Evolutionary conservation across 2,888 invertebrate species (phyloP).

Genomic region (Busseola fusca): DNA sequence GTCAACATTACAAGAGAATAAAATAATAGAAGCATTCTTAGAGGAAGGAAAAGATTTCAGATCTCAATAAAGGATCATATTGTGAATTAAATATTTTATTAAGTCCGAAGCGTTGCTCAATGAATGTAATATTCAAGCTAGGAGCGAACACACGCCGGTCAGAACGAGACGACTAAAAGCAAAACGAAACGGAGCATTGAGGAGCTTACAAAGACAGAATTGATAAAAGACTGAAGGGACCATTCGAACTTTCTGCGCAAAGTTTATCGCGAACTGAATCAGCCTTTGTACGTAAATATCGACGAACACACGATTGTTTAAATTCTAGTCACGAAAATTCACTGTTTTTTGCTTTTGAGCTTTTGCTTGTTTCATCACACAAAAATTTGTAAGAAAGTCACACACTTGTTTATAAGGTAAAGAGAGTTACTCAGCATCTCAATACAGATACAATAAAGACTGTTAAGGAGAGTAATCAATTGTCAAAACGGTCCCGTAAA

Average conservation of each 20-base stretch:
- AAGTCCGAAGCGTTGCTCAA: slow-evolving; percentile 68
- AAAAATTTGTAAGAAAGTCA: slow-evolving; percentile 34
- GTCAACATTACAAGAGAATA: slow-evolving; percentile 59
- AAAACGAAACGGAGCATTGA: slow-evolving; percentile 65
- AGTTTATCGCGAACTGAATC: slow-evolving; percentile 47
- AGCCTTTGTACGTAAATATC: slow-evolving; percentile 40
- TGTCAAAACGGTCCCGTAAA: slow-evolving; percentile 72
- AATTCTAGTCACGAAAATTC: slow-evolving; percentile 47
- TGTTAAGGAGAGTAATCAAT: slow-evolving; percentile 66
- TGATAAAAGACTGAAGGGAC: slow-evolving; percentile 62
- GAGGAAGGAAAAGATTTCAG: slow-evolving; percentile 23
- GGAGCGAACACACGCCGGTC: slow-evolving; percentile 58
- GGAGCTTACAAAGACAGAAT: slow-evolving; percentile 68
- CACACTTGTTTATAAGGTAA: slow-evolving; percentile 57
- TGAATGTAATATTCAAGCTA: slow-evolving; percentile 73
- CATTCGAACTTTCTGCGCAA: slow-evolving; percentile 57
- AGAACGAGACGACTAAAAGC: slow-evolving; percentile 65
- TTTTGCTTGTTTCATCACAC: slow-evolving; percentile 47
- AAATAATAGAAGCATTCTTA: slow-evolving; percentile 37
- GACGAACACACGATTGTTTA: slow-evolving; percentile 38
- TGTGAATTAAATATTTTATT: slow-evolving; percentile 65
- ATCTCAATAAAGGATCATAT: slow-evolving; percentile 51
- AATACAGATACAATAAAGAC: slow-evolving; percentile 55
- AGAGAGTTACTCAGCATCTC: slow-evolving; percentile 57
- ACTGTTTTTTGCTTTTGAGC: slow-evolving; percentile 43